Evolutionary conservation across 2,113 vertebrate genomes (phyloP).

Genomic region (Melanotaenia duboulayi): DNA sequence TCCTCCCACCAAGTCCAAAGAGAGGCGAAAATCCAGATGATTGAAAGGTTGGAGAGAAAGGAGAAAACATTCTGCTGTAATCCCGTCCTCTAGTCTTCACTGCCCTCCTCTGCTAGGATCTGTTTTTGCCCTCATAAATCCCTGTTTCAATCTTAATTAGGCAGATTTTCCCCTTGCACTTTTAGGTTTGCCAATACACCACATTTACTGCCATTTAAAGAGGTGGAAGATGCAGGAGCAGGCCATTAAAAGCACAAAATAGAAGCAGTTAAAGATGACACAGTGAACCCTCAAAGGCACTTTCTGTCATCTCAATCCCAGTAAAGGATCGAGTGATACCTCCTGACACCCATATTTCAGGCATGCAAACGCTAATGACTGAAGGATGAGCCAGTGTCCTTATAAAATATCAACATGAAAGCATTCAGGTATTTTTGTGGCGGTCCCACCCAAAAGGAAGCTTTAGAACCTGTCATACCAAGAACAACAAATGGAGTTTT

Average conservation of each 20-base stretch:
- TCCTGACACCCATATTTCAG: slow-evolving; percentile 28
- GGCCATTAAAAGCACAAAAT: not conserved
- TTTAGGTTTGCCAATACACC: slow-evolving; percentile 12
- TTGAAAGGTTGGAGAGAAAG: slow-evolving; percentile 34
- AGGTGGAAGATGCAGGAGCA: slow-evolving; percentile 30
- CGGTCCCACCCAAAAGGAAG: slow-evolving; percentile 1
- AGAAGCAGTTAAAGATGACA: slow-evolving; percentile 27
- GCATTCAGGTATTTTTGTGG: slow-evolving; percentile 41
- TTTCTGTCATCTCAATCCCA: slow-evolving; percentile 24
- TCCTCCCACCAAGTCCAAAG: slow-evolving; percentile 49
- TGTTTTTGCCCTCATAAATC: slow-evolving; percentile 26
- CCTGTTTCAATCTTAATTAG: slow-evolving; percentile 50
- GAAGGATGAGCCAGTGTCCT: not conserved
- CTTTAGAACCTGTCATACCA: not conserved
- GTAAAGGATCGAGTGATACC: slow-evolving; percentile 50
- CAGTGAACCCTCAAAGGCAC: slow-evolving; percentile 26
- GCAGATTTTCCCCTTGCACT: slow-evolving; percentile 10
- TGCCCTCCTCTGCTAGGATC: slow-evolving; percentile 17
- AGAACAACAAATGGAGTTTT: slow-evolving; percentile 26
- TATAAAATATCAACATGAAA: slow-evolving; percentile 33
- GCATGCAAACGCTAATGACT: slow-evolving; percentile 16
- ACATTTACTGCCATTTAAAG: slow-evolving; percentile 20
- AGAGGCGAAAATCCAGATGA: slow-evolving; percentile 51
- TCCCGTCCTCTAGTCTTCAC: slow-evolving; percentile 44
- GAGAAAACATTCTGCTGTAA: slow-evolving; percentile 44